phyloP scores from a whole-genome alignment of 2,113 vertebrate species.

The Mugil cephalus region DNA sequence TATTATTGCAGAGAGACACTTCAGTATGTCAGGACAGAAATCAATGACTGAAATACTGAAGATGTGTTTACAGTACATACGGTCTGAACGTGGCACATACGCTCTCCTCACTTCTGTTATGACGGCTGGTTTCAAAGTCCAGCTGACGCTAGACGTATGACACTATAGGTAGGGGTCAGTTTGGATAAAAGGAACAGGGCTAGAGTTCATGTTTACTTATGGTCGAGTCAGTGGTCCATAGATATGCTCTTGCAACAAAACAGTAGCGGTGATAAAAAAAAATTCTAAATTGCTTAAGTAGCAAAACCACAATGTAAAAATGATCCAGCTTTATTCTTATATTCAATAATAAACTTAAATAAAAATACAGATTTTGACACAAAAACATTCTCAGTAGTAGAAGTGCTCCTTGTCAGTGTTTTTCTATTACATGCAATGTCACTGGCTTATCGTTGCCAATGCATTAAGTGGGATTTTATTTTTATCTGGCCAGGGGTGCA shows the following conservation, averaged over 20 bases:
- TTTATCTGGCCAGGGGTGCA: background rate
- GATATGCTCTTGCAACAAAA: background rate
- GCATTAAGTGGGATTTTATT: background rate
- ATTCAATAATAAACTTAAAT: background rate
- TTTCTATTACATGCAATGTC: conserved; percentile 8
- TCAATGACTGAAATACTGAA: conserved; percentile 14
- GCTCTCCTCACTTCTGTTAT: conserved; percentile 5
- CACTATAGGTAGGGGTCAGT: background rate
- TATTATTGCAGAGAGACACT: conserved; percentile 16
- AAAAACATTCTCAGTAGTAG: conserved; percentile 17
- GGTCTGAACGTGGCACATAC: conserved; percentile 9
- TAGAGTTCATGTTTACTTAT: conserved; percentile 30
- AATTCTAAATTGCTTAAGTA: background rate
- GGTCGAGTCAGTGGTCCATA: background rate
- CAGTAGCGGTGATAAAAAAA: conserved; percentile 1
- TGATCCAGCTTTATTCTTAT: no score
- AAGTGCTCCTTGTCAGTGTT: conserved; percentile 16
- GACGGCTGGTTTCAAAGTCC: conserved; percentile 30
- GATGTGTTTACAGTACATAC: conserved; percentile 24
- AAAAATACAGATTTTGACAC: conserved; percentile 21
- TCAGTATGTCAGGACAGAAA: background rate
- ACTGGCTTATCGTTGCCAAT: background rate
- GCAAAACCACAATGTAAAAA: background rate
- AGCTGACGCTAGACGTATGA: conserved; percentile 27
- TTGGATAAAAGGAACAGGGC: background rate